Percentiles rank a stretch among this genome's conserved stretches.
Conservation (phyloP, 1,140 invertebrate genomes). For the Papilio dardanus region DNA sequence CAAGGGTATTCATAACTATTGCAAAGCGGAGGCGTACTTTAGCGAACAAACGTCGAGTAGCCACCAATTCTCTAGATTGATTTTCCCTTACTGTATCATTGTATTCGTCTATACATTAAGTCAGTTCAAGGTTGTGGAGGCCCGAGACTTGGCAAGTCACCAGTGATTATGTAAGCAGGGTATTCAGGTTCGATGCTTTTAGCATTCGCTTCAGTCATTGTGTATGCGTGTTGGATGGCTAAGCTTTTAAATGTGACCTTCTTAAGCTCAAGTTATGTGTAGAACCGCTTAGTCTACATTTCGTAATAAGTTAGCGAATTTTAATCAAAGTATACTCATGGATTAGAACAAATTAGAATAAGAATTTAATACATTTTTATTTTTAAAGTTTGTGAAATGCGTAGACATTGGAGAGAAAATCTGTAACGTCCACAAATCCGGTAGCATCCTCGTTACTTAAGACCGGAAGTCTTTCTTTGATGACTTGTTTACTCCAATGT, state of each 20-base stretch:
- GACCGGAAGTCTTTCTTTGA: conserved; percentile 32
- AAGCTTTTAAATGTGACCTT: conserved; percentile 15
- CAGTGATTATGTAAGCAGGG: conserved; percentile 48
- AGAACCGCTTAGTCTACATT: conserved; percentile 1
- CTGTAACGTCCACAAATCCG: conserved; percentile 9
- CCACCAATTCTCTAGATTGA: conserved; percentile 2
- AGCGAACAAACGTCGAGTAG: background rate
- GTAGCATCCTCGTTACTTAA: conserved; percentile 19
- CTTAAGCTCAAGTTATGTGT: background rate
- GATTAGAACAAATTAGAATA: background rate
- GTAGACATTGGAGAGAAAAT: background rate
- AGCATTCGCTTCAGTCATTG: background rate
- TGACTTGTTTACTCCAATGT: conserved; percentile 31
- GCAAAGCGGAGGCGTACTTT: no score
- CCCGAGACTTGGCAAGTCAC: conserved; percentile 67
- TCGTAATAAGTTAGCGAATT: background rate
- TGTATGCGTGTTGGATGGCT: conserved; percentile 11
- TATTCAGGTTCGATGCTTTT: conserved; percentile 19
- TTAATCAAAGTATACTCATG: background rate
- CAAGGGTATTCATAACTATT: background rate
- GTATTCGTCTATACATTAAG: conserved; percentile 26
- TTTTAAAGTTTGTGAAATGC: background rate
- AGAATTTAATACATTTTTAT: no score
- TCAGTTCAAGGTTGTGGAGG: conserved; percentile 70
- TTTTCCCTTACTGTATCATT: background rate